These are phyloP conservation scores for Xerus inauris DNA, from an alignment of 2,113 vertebrate genomes.

Conservation along the genomic window DNA sequence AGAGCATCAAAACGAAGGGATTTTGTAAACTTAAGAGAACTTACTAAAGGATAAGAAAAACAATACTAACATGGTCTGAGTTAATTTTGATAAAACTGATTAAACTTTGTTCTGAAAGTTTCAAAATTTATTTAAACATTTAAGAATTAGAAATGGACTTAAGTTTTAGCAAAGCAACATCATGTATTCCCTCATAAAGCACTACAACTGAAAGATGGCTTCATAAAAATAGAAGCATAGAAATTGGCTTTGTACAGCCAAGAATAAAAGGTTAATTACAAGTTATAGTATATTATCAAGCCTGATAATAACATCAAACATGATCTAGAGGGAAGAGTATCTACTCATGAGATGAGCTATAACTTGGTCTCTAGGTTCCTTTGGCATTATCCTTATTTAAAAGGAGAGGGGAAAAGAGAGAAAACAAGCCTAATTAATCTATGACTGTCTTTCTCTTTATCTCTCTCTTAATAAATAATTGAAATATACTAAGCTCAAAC, in stretches of 20 bases:
- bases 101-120: not conserved
- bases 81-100: slow-evolving; percentile 12
- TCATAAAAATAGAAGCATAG: slow-evolving; percentile 17
- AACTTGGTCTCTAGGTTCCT: not conserved
- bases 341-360: not conserved
- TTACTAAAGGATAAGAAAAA: slow-evolving; percentile 22
- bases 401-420: not conserved
- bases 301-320: slow-evolving; percentile 12
- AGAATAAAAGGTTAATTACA: slow-evolving; percentile 8
- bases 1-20: not conserved
- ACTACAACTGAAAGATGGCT: not conserved
- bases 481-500: not conserved
- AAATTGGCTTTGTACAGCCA: slow-evolving; percentile 36
- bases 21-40: not conserved
- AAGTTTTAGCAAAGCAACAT: slow-evolving; percentile 22
- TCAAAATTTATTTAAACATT: slow-evolving; percentile 2
- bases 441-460: not conserved
- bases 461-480: slow-evolving; percentile 12
- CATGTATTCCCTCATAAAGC: slow-evolving; percentile 35
- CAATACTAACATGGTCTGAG: not conserved
- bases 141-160: slow-evolving; percentile 35
- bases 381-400: not conserved
- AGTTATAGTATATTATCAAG: not conserved
- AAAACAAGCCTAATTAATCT: slow-evolving; percentile 11
- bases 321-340: not conserved